Percentiles rank a stretch among this genome's conserved stretches.
Conservation (phyloP, 2,113 vertebrate genomes). For the Talpa occidentalis region DNA sequence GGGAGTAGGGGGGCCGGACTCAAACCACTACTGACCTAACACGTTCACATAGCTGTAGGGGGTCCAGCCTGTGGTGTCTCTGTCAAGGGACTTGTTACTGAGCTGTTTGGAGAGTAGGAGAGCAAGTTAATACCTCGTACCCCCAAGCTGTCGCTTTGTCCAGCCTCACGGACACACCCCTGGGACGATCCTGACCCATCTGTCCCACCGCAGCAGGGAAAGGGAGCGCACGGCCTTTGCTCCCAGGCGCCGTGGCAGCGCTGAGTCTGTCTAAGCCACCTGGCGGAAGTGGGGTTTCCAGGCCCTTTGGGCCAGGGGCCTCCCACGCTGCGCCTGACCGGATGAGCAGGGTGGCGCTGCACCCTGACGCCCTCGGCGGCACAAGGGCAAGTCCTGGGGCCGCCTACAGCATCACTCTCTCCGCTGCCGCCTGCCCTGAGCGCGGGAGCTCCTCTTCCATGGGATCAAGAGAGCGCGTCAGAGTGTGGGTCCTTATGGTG, state of each 20-base stretch:
- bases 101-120: conserved; percentile 90
- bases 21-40: conserved; percentile 91
- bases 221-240: neutral
- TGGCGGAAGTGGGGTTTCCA: neutral
- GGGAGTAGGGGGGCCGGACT: neutral
- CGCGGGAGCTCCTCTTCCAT: neutral
- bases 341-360: neutral
- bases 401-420: neutral
- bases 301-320: neutral
- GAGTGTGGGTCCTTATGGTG: neutral
- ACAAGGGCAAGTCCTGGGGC: neutral
- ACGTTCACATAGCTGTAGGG: conserved; percentile 96
- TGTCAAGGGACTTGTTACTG: conserved; percentile 91
- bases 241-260: neutral
- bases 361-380: neutral
- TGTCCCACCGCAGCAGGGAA: too few relatives aligned
- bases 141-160: conserved; percentile 42
- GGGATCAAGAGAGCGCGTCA: neutral
- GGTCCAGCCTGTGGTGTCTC: conserved; percentile 94
- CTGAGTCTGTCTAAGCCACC: neutral
- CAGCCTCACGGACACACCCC: neutral
- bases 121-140: conserved; percentile 82
- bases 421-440: neutral
- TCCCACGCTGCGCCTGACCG: neutral
- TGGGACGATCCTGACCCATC: neutral